Base-by-base conservation (phyloP, 2,113 vertebrate genomes). In the Vidua macroura region DNA sequence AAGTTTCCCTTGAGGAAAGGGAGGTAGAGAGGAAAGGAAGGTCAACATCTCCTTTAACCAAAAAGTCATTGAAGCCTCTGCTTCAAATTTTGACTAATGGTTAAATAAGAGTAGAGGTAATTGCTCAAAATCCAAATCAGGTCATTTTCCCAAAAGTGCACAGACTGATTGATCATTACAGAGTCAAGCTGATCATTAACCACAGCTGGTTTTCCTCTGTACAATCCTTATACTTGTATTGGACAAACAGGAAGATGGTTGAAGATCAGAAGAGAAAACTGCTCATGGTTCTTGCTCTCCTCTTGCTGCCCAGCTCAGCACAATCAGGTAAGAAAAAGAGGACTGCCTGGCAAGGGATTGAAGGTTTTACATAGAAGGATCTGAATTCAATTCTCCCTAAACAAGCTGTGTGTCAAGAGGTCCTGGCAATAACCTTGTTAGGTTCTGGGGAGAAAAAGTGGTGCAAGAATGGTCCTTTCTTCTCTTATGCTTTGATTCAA, bases 241-340 rank as follows among this genome's bases (percentile, higher is more conserved):
- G 53, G 76, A 63, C 3, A 16, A 83, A 39, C 23, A 73, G 25
- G 74, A 94, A 88, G 53, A 96, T 96, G 92, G 67, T 28, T 66
- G 53, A 62, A 20, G 68, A 69, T 79, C 79, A 0, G 10, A 79
- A 90, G 46, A 92, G 48, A 49, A 81, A 85, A 56, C 39, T 2
- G 6, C 30, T 89, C 13, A 0, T 48, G 23, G 58, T 83, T 72
- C 39, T 93, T 60, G 51, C 80, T 39, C 39, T 88, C 56, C 43
- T 92, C n/a, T 60, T 83, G 16, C 64, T 96, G 66, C 69, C 92
- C 88, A 73, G 76, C 74, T 81, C 84, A 59, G 60, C 74, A 59
- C 74, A 62, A 68, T 35, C 92, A 96, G 97, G 97, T 97, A 96
- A 96, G 97, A 30, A 78, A 86, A 70, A 41, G 7, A 13, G 7